Conservation (phyloP, 2,797 vertebrate species). For the Ctenopoma kingsleyae region DNA sequence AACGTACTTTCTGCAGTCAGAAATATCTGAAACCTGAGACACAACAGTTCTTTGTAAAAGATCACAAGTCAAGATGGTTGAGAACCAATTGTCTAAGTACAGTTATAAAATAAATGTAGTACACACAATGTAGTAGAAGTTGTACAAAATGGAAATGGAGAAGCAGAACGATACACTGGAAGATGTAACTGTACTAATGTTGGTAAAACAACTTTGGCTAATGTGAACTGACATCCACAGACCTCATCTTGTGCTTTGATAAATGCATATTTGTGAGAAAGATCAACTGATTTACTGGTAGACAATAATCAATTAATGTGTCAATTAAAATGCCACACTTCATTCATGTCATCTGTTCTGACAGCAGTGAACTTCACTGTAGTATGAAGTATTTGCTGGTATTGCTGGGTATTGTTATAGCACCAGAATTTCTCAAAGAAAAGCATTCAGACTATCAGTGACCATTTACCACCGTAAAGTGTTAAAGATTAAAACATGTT, state of each 20-base stretch:
- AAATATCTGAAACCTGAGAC: no score
- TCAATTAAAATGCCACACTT: not conserved
- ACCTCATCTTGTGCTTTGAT: not conserved
- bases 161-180: no score
- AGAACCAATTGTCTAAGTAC: no score
- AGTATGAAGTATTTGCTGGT: not conserved
- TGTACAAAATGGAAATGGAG: no score
- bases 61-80: no score
- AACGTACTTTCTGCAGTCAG: no score
- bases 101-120: no score
- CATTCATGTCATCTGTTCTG: not conserved
- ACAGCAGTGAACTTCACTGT: not conserved
- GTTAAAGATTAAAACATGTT: conserved; percentile 9
- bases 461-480: not conserved
- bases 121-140: no score
- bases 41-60: no score
- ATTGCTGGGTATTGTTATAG: not conserved
- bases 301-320: no score
- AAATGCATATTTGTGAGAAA: not conserved
- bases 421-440: not conserved
- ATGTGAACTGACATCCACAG: not conserved
- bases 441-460: not conserved
- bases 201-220: not conserved
- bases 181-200: not conserved
- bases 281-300: not conserved